Base-by-base conservation (phyloP, 1,140 invertebrate genomes). In the Nasonia longicornis region DNA sequence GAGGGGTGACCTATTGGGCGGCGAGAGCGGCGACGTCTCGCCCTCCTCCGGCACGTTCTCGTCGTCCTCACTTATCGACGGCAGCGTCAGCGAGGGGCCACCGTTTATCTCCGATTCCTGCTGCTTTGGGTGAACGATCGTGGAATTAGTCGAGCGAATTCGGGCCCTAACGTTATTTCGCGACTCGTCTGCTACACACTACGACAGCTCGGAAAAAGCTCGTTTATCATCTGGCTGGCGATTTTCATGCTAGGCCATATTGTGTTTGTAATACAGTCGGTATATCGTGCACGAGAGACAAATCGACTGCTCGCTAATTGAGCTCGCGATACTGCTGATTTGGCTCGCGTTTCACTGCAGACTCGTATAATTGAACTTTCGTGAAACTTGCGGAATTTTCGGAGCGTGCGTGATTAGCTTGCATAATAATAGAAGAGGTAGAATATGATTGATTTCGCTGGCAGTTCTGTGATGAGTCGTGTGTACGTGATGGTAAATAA, bases 41-140 rank as follows among this genome's bases (percentile, higher is more conserved):
- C 95, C 95, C 64, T 94, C 94, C 63, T 96, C 95, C 72, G 93
- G 93, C 11, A 92, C 90, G 85, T 97, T 96, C 90, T 97, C 96
- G 87, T 98, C 97, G 85, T 97, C 97, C 91, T 97, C 97, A 85
- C 96, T 97, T 86, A 97, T 97, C 52, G 96, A 97, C 0, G 96
- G 96, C 70, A 98, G 86, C 0, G 95, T 97, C 70, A 97, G 90
- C 3, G 95, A 95, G 22, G 95, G 95, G 70, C 94, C 93, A 22
- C 95, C 95, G 87, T 96, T 96, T 79, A 94, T 93, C 79, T 97
- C 96, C 6, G 94, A 95, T 85, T 96, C 96, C 90, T 94, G 92
- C 92, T 94, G 85, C 77, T 87, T 84, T 58, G 29, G 1, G 14
- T 6, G 8, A 67, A 67, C 64, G 11, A 31, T 67, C 14, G 64